A percentile compares a stretch with the other conserved stretches of the same genome.
phyloP scores from a whole-genome alignment of 2,797 vertebrate genomes.

The Semaprochilodus insignis region DNA sequence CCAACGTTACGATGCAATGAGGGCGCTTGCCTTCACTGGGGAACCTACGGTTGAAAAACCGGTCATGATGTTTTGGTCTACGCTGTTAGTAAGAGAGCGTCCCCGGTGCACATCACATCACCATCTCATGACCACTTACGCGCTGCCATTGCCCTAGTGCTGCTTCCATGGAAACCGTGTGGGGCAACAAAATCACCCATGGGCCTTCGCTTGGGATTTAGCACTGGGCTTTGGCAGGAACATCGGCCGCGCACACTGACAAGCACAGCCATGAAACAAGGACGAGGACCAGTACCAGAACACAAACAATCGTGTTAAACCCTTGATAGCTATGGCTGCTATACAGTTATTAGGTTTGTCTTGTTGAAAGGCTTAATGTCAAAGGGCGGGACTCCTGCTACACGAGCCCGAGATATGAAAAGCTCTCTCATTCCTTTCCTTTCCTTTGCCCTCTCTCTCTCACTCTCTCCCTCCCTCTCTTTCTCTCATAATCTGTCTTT shows the following conservation, averaged over 20 bases:
- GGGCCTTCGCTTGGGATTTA: constrained; percentile 45
- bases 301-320: neutral
- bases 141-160: constrained; percentile 34
- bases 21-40: neutral
- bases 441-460: constrained; percentile 21
- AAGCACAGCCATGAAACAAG: neutral
- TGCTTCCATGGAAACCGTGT: constrained; percentile 54
- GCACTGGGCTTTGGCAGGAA: constrained; percentile 34
- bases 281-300: neutral
- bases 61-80: constrained; percentile 34
- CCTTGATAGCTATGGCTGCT: neutral
- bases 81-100: neutral
- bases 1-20: neutral
- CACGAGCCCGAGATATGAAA: constrained; percentile 6
- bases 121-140: constrained; percentile 27
- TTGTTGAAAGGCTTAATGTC: constrained; percentile 24
- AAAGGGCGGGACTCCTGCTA: neutral
- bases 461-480: constrained; percentile 53
- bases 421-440: neutral
- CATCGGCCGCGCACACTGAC: neutral
- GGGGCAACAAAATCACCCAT: constrained; percentile 56
- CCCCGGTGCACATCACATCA: constrained; percentile 3
- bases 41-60: neutral
- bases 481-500: constrained; percentile 46
- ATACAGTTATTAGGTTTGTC: constrained; percentile 7